Evolutionary conservation across 2,797 vertebrate species (phyloP), one percentile per base, ranked within the genome.

Genomic region (Setipinna tenuifilis): DNA sequence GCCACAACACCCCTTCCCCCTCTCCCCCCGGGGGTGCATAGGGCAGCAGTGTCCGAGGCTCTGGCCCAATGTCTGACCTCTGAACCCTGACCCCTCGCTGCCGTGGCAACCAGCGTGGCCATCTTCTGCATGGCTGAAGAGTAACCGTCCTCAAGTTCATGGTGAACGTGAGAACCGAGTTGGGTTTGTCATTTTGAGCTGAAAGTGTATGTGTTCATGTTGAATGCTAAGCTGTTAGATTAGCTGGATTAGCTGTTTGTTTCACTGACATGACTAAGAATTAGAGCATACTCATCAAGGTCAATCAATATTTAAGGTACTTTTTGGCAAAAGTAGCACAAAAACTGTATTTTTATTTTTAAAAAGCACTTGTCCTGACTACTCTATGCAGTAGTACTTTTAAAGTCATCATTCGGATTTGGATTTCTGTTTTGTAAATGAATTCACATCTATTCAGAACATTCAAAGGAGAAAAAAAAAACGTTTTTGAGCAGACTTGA

Each of bases 401-500:
- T 54, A 14, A 54, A 57, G 21, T 86, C 25, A 50, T 19, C 12
- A 28, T 84, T 81, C 80, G 83, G 71, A 44, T 84, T 85, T 82
- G 78, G 65, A 83, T 78, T 87, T 89, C 71, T 78, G 19, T 78
- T 78, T 78, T 88, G 83, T 89, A 85, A 88, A 48, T 87, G 86
- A 84, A 83, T 88, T 91, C 82, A 80, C 54, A 82, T 93, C 91
- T 91, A 88, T 35, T 28, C 25, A 71, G 90, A 23, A 84, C 86
- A 78, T 68, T 59, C 41, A 87, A 92, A 92, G n/a, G n/a, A n/a
- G n/a, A 83, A 59, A 90, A 89, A 87, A 41, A 41, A 41, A 41
- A 88, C 89, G 92, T 91, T 82, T 93, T 92, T 93, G 91, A 93
- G 92, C 90, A 92, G 62, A 83, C 57, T 85, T 85, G 59, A 85